These are phyloP conservation scores for Thera britannica DNA, from an alignment of 2,888 invertebrate species.

Conservation along the genomic window DNA sequence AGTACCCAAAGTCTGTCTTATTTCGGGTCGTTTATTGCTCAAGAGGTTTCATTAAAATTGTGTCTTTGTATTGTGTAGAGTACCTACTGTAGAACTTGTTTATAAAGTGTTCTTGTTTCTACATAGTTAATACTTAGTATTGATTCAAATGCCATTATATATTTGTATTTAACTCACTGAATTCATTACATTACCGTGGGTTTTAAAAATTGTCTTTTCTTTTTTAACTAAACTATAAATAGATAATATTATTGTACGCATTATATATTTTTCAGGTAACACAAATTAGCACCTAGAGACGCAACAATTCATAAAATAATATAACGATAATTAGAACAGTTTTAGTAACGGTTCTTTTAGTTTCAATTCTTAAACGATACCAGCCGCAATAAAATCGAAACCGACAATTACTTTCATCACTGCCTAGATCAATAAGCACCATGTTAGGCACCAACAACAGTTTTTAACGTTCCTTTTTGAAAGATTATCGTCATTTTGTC, in stretches of 20 bases:
- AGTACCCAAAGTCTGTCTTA: background rate
- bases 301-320: background rate
- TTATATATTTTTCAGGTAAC: background rate
- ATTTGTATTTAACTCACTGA: constrained; percentile 15
- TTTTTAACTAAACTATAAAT: constrained; percentile 5
- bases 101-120: background rate
- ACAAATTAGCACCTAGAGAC: no score
- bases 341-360: background rate
- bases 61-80: background rate
- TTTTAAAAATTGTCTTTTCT: constrained; percentile 43
- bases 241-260: background rate
- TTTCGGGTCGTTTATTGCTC: background rate
- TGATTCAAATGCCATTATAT: constrained; percentile 23
- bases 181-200: constrained; percentile 37
- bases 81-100: constrained; percentile 1
- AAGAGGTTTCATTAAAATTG: constrained; percentile 1
- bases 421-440: background rate
- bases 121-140: background rate
- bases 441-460: constrained; percentile 2
- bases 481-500: constrained; percentile 1
- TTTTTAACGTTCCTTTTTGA: background rate
- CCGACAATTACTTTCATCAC: background rate
- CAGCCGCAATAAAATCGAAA: background rate
- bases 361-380: background rate
- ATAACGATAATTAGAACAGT: background rate